Evolutionary conservation across 1,140 invertebrate genomes (phyloP).

Genomic region (Bombus terrestris): DNA sequence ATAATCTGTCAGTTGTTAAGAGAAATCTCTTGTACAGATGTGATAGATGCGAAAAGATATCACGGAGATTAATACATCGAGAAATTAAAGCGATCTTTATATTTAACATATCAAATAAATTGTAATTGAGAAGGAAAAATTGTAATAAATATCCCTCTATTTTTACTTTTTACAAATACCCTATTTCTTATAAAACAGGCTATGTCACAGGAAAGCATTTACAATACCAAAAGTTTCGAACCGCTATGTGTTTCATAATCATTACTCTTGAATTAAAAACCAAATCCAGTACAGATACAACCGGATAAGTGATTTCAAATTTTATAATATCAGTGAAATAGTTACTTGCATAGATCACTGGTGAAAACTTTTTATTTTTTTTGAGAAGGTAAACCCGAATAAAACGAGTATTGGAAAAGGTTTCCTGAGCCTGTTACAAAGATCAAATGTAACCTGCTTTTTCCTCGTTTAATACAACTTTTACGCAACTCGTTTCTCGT

Average conservation of each 20-base stretch:
- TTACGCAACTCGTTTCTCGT: constrained; percentile 12
- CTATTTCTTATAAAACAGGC: background rate
- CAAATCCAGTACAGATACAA: background rate
- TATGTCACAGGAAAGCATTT: background rate
- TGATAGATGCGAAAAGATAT: background rate
- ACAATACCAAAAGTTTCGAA: too few species aligned
- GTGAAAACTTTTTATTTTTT: background rate
- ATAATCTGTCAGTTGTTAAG: constrained; percentile 7
- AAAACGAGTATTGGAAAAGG: background rate
- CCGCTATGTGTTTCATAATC: too few species aligned
- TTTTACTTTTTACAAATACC: background rate
- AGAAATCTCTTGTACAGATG: constrained; percentile 20
- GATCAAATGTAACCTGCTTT: constrained; percentile 16
- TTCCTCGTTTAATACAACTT: background rate
- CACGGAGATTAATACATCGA: background rate
- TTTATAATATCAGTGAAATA: background rate
- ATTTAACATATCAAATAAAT: background rate
- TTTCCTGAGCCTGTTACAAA: constrained; percentile 18
- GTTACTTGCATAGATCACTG: too few species aligned
- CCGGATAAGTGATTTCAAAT: background rate
- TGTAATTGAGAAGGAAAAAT: background rate
- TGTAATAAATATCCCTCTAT: background rate
- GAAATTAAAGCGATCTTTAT: background rate
- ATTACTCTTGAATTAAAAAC: background rate
- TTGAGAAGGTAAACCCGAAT: too few species aligned